phyloP scores from a whole-genome alignment of 2,888 invertebrate genomes.

The Morpho helenor region DNA sequence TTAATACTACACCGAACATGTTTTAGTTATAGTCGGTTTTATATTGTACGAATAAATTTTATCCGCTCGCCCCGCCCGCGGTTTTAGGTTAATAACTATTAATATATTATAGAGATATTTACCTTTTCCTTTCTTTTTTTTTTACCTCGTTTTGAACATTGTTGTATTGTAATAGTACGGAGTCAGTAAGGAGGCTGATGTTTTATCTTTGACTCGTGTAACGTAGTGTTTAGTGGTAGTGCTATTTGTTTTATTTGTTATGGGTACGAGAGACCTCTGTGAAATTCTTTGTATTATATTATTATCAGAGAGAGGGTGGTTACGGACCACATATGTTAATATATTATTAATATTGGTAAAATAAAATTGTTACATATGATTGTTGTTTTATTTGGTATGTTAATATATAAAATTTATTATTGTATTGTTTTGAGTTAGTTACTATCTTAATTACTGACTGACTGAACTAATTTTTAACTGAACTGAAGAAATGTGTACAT shows the following conservation, averaged over 20 bases:
- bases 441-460: no score
- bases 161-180: conserved; percentile 31
- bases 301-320: conserved; percentile 62
- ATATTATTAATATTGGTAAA: conserved; percentile 79
- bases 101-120: conserved; percentile 66
- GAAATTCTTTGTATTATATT: conserved; percentile 76
- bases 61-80: conserved; percentile 37
- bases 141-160: conserved; percentile 66
- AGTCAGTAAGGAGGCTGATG: conserved; percentile 46
- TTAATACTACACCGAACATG: no score
- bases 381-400: conserved; percentile 39
- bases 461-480: no score
- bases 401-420: no score
- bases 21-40: no score
- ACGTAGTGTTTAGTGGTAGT: conserved; percentile 52
- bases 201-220: conserved; percentile 49
- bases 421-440: neutral
- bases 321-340: conserved; percentile 77
- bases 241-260: conserved; percentile 69
- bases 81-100: conserved; percentile 51
- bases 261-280: conserved; percentile 69
- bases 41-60: no score
- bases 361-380: conserved; percentile 78
- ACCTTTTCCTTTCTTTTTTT: conserved; percentile 51
- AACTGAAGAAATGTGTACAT: no score